Base-by-base conservation (phyloP, 2,797 vertebrate species). In the Gymnothorax reevesii region DNA sequence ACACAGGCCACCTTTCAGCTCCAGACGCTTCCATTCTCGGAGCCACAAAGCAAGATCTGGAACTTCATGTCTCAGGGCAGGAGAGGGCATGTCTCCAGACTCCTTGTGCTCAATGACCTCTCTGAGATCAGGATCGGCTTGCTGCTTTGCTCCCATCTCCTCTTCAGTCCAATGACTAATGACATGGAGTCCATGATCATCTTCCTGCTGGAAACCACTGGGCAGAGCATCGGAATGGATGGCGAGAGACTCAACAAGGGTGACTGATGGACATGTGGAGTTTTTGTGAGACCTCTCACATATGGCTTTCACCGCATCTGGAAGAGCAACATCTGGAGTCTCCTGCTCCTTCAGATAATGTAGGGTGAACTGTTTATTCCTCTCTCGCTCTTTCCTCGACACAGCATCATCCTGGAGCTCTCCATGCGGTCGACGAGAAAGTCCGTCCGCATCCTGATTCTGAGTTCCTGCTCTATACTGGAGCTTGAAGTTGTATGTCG, bases 391-490 rank as follows among this genome's bases (percentile, higher is more conserved):
- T 57, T 60, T 60, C n/a, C 15, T 13, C 0, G 82, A 83, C 42
- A 57, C 20, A 3, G 54, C 0, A 13, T 83, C 82, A 13, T 83
- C 13, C 5, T 10, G 22, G n/a, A 57, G 54, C 57, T 17, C 22
- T 0, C 57, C 8, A 57, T 83, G 54, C 0, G 54, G 82, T 0
- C 82, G n/a, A 13, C 52, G 8, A 0, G 82, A 83, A 27, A 83
- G 54, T 54, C 54, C 82, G 59, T 57, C 82, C 10, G 52, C 54
- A 57, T 83, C 82, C 8, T 17, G 82, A 83, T 57, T 57, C 25
- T 57, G 82, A 7, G 22, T 83, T 2, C 82, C 52, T 83, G 82
- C 82, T 57, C 57, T 57, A 25, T 83, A 83, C n/a, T 83, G 52
- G 42, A 83, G n/a, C 42, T 83, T 60, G 57, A 83, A 83, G 25